Evolutionary conservation across 2,888 invertebrate genomes (phyloP).

Genomic region (Urechis unicinctus): DNA sequence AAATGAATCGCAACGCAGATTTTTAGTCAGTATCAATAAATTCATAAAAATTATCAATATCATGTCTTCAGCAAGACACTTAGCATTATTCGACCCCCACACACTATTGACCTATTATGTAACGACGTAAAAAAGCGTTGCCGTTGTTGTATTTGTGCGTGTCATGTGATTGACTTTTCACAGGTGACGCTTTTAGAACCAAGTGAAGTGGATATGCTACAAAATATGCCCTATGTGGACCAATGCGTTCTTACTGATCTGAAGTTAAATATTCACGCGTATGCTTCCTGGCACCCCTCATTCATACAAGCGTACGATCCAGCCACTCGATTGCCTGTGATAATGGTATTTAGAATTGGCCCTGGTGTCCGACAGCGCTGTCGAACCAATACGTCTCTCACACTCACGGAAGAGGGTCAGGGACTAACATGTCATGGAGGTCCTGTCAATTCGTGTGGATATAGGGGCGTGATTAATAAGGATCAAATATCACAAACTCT

Average conservation of each 20-base stretch:
- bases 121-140: too few relatives aligned
- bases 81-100: too few relatives aligned
- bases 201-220: slow-evolving; percentile 9
- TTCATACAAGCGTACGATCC: slow-evolving; percentile 19
- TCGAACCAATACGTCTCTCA: slow-evolving; percentile 13
- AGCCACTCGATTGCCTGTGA: slow-evolving; percentile 1
- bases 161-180: too few relatives aligned
- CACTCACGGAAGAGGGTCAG: slow-evolving; percentile 18
- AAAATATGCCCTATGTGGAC: slow-evolving; percentile 17
- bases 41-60: too few relatives aligned
- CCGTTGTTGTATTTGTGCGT: too few relatives aligned
- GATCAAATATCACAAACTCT: slow-evolving; percentile 9
- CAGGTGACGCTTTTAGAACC: slow-evolving; percentile 10
- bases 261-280: slow-evolving; percentile 14
- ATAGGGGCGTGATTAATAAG: slow-evolving; percentile 14
- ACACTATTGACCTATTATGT: too few relatives aligned
- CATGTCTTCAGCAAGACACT: too few relatives aligned
- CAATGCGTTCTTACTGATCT: slow-evolving; percentile 22
- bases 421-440: slow-evolving; percentile 19
- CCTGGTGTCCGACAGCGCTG: slow-evolving; percentile 13
- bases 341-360: slow-evolving; percentile 7
- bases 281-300: slow-evolving; percentile 22
- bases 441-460: slow-evolving; percentile 15
- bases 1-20: too few relatives aligned
- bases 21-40: too few relatives aligned